Evolutionary conservation across 1,140 invertebrate species (phyloP).

Genomic region (Lepidurus arcticus): DNA sequence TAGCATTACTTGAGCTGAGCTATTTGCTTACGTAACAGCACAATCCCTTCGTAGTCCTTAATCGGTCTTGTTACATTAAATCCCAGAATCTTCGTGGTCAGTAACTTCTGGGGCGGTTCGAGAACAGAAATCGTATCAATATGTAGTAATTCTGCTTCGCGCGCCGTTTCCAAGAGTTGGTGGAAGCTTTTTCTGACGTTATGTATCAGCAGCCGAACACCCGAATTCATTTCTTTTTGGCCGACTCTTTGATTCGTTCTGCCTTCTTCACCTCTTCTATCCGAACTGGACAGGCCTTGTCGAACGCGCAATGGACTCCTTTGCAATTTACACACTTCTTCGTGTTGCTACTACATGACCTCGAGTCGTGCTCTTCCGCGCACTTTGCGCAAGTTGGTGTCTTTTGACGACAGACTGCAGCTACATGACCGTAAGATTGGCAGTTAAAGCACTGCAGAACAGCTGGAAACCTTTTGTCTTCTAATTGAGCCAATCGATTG

Average conservation of each 20-base stretch:
- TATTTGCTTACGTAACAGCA: neutral
- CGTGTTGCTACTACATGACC: neutral
- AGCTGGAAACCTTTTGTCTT: neutral
- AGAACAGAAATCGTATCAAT: neutral
- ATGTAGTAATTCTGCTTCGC: too few relatives aligned
- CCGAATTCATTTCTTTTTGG: neutral
- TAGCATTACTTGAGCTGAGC: neutral
- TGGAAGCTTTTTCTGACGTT: slow-evolving; percentile 21
- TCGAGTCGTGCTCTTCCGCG: slow-evolving; percentile 22
- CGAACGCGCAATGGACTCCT: slow-evolving; percentile 2
- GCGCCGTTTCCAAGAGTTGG: too few relatives aligned
- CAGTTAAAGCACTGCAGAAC: slow-evolving; percentile 23
- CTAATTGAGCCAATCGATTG: slow-evolving; percentile 16
- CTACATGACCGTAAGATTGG: neutral
- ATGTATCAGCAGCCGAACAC: slow-evolving; percentile 1
- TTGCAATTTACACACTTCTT: slow-evolving; percentile 24
- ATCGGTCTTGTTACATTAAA: slow-evolving; percentile 1
- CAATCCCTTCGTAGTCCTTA: slow-evolving; percentile 8
- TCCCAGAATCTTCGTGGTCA: neutral
- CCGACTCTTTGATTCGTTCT: neutral
- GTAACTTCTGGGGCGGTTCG: neutral
- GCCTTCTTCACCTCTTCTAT: neutral
- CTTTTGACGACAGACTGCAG: neutral
- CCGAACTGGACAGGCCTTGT: neutral
- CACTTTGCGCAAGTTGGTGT: slow-evolving; percentile 23